Conservation (phyloP, 2,888 invertebrate species). For the Noctua fimbriata region DNA sequence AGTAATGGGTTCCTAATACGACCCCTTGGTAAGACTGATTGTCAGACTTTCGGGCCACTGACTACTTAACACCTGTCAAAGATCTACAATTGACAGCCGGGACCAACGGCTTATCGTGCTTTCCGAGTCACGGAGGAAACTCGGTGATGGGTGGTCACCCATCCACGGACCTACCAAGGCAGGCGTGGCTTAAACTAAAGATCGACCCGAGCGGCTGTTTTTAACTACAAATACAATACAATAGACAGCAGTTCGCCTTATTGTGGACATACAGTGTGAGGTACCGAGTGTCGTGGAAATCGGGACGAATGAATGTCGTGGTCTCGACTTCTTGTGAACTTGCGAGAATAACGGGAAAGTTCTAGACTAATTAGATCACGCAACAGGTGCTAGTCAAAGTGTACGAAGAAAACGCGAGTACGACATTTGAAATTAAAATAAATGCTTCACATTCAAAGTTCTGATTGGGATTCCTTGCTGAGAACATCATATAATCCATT, state of each 20-base stretch:
- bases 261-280: neutral
- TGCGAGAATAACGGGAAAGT: constrained; percentile 32
- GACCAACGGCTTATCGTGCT: no score
- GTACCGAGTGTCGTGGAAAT: neutral
- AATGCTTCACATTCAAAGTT: constrained; percentile 8
- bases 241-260: neutral
- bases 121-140: no score
- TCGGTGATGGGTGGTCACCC: neutral
- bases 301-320: constrained; percentile 2
- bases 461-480: neutral
- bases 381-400: constrained; percentile 27
- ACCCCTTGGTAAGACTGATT: no score
- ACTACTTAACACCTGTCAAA: no score
- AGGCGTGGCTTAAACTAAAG: neutral
- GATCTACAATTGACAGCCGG: no score
- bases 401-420: constrained; percentile 12
- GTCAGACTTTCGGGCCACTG: no score
- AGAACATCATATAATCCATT: neutral
- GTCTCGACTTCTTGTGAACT: constrained; percentile 3
- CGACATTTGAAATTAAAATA: constrained; percentile 31
- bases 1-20: no score
- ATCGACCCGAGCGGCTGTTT: no score
- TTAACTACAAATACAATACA: neutral
- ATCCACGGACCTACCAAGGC: neutral
- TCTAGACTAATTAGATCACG: constrained; percentile 40